Base-by-base conservation (phyloP, 1,140 invertebrate genomes). In the Helicoverpa armigera region DNA sequence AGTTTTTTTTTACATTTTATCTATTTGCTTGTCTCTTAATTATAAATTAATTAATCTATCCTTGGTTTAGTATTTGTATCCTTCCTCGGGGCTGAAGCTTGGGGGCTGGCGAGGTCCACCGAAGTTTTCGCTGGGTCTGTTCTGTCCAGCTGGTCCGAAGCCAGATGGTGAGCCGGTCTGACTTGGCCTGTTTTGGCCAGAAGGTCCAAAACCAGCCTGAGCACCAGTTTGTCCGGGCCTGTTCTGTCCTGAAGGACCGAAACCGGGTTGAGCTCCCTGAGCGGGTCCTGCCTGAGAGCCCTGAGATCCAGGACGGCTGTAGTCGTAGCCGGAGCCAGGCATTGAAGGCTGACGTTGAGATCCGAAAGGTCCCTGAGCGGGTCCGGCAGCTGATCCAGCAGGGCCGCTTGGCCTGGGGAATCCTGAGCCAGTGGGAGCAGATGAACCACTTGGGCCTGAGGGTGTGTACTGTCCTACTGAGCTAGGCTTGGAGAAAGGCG, bases 41-140 rank as follows among this genome's bases (percentile, higher is more conserved):
- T 60, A 79, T 60, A 48, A 79, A 43, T 79, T 74, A 80, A 78
- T 75, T 83, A 60, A 58, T 56, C 73, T 83, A 86, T 81, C 83
- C 89, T 92, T 89, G 83, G 82, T 86, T 88, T 83, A 95, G 78
- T 95, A 95, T 82, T 91, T 93, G 82, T 95, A 95, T 72, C 94
- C 94, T 84, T 94, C 91, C 73, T 95, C 86, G 35, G 85, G 72
- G 76, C 86, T 92, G 88, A 92, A 95, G 83, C 92, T 94, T 29
- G 94, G 92, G 43, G 92, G 92, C 76, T 93, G 91, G 63, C 92
- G 87, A 18, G 92, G 91, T 16, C 90, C 89, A 51, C 86, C 87
- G 82, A 89, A 89, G 31, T 69, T 75, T 51, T 85, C 73, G 3
- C 72, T 65, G 16, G 82, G 67, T 50, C 69, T 70, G 56, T 31